Evolutionary conservation across 1,140 invertebrate genomes (phyloP).

Genomic region (Pseudomyrmex sp.): DNA sequence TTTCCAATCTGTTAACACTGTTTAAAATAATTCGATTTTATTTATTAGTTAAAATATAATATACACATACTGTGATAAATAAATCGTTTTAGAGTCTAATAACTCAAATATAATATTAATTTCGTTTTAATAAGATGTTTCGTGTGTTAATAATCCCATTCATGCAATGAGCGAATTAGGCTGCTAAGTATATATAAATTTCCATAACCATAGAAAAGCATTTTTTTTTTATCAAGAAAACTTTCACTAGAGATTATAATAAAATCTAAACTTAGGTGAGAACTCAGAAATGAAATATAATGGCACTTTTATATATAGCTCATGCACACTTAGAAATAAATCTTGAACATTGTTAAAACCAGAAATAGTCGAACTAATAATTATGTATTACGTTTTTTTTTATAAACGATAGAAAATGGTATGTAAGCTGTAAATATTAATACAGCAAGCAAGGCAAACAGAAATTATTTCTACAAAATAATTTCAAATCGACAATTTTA

Average conservation of each 20-base stretch:
- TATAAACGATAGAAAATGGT: constrained; percentile 51
- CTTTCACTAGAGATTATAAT: constrained; percentile 31
- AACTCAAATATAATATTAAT: not conserved
- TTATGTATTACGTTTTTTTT: not conserved
- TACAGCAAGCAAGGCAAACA: constrained; percentile 43
- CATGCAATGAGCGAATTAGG: constrained; percentile 77
- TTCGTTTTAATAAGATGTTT: not conserved
- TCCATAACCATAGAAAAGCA: constrained; percentile 73
- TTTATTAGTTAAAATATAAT: too few relatives aligned
- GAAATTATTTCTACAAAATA: constrained; percentile 54
- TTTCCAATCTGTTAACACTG: too few relatives aligned
- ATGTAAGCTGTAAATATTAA: constrained; percentile 38
- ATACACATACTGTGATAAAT: too few relatives aligned
- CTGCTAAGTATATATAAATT: constrained; percentile 74
- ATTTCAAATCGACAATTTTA: not conserved
- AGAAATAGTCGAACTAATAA: constrained; percentile 21
- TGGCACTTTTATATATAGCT: constrained; percentile 60
- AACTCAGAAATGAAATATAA: constrained; percentile 68
- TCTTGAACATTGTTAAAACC: constrained; percentile 23
- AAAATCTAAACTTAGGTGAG: constrained; percentile 58
- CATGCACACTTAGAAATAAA: constrained; percentile 59
- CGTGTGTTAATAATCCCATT: constrained; percentile 49
- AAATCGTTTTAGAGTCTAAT: too few relatives aligned
- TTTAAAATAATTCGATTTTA: too few relatives aligned
- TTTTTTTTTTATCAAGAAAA: constrained; percentile 64